These are phyloP conservation scores for Hoplodrina blanda DNA, from an alignment of 2,888 invertebrate genomes.

Conservation along the genomic window DNA sequence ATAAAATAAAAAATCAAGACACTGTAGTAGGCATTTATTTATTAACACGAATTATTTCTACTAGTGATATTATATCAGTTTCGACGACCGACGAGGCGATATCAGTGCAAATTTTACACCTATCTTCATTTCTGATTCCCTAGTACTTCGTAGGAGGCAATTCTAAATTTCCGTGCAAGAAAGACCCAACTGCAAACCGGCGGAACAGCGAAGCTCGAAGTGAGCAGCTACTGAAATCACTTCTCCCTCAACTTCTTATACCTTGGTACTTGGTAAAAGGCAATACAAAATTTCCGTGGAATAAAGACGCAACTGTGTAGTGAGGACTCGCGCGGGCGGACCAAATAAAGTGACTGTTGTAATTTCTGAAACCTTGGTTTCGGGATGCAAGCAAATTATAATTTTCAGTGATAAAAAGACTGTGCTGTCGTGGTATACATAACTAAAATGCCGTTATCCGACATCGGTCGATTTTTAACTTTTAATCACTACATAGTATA, in stretches of 20 bases:
- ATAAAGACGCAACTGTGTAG: conserved; percentile 2
- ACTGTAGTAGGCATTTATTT: too few species aligned
- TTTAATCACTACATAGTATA: too few species aligned
- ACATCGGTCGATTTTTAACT: too few species aligned
- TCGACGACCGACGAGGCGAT: too few species aligned
- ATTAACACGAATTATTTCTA: too few species aligned
- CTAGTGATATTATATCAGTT: too few species aligned
- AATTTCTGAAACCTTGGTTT: conserved; percentile 20
- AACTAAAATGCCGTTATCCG: too few species aligned
- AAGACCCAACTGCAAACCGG: conserved; percentile 15
- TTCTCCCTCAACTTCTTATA: neutral
- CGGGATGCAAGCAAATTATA: conserved; percentile 27
- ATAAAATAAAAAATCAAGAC: too few species aligned
- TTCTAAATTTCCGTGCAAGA: too few species aligned
- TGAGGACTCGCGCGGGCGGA: too few species aligned
- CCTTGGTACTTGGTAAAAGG: conserved; percentile 6
- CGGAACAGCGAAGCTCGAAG: neutral
- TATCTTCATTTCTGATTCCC: conserved; percentile 4
- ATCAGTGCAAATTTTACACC: too few species aligned
- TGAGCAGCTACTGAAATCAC: neutral
- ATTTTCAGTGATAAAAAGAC: conserved; percentile 34
- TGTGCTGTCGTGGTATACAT: too few species aligned
- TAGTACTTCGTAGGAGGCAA: conserved; percentile 1
- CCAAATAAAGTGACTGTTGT: neutral
- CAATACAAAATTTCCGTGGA: conserved; percentile 11